Base-by-base conservation (phyloP, 2,888 invertebrate species). In the Kryphioiulus occultus region DNA sequence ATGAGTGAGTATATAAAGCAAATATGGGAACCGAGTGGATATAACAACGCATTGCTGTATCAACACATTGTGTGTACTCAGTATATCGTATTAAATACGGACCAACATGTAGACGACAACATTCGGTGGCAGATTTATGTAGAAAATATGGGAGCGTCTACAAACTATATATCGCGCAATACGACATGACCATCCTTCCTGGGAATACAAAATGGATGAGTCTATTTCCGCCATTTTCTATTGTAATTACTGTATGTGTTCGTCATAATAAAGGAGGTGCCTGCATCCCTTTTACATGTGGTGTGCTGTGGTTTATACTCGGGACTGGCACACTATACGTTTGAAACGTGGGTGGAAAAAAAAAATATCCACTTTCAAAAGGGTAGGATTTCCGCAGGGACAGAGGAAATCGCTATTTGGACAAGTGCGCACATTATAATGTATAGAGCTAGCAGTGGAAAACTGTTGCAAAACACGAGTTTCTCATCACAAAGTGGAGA, bases 321-420 rank as follows among this genome's bases (percentile, higher is more conserved):
- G 68, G 68, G 68, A 22, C 68, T 68, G 68, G 22, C 68, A 68
- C 9, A 68, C 26, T 68, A 10, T 26, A 68, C 26, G 22, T 68
- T 3, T n/a, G 7, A 12, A 30, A 78, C 30, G 78, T 78, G 78
- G 78, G 78, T 78, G 78, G 78, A 78, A 78, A 78, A 68, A 59
- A 22, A 68, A 30, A 30, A 30, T 15, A 78, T 78, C 78, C 78
- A 78, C 15, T 78, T 78, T 78, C 30, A 15, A 78, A 78, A 78
- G 78, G 78, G 30, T 78, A 78, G 78, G 78, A 78, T 78, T 78
- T 78, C 78, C 78, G 78, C 30, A 78, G 30, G 30, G 78, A 78
- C 78, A 78, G 30, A 78, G 78, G 78, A 78, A 78, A 78, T 78
- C 30, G 78, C 26, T 30, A 78, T 78, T 78, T 30, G 26, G 30